A percentile compares a stretch with the other conserved stretches of the same genome.
phyloP scores from a whole-genome alignment of 2,888 invertebrate genomes.

The Amphipyra berbera region DNA sequence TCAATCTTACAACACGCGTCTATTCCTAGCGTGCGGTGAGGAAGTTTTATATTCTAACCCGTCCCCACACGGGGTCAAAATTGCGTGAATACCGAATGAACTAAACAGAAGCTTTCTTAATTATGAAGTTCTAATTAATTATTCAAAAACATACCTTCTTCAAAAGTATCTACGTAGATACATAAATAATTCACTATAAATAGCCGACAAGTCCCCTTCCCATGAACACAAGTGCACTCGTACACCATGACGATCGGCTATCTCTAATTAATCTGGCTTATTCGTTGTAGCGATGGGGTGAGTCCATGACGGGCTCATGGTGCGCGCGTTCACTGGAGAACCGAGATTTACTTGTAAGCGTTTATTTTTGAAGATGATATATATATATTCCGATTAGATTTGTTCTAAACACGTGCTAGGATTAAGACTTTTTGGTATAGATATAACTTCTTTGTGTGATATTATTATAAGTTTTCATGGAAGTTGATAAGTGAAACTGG shows the following conservation, averaged over 20 bases:
- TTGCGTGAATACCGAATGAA: too few relatives aligned
- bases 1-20: too few relatives aligned
- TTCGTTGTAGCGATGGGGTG: constrained; percentile 41
- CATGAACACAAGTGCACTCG: constrained; percentile 60
- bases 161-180: neutral
- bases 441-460: too few relatives aligned
- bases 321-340: constrained; percentile 54
- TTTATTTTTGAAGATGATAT: constrained; percentile 49
- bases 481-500: too few relatives aligned
- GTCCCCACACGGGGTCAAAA: too few relatives aligned
- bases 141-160: neutral
- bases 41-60: too few relatives aligned
- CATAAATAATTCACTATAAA: constrained; percentile 25
- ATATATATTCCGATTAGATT: constrained; percentile 22
- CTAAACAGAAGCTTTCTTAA: too few relatives aligned
- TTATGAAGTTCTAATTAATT: too few relatives aligned
- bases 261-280: constrained; percentile 79
- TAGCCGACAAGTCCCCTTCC: constrained; percentile 54
- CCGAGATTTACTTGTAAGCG: constrained; percentile 2
- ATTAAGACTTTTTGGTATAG: too few relatives aligned
- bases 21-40: too few relatives aligned
- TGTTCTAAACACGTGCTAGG: constrained; percentile 37
- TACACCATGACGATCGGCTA: constrained; percentile 73
- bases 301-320: constrained; percentile 1
- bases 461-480: neutral